phyloP scores from a whole-genome alignment of 2,113 vertebrate species.

The Paramormyrops kingsleyae region DNA sequence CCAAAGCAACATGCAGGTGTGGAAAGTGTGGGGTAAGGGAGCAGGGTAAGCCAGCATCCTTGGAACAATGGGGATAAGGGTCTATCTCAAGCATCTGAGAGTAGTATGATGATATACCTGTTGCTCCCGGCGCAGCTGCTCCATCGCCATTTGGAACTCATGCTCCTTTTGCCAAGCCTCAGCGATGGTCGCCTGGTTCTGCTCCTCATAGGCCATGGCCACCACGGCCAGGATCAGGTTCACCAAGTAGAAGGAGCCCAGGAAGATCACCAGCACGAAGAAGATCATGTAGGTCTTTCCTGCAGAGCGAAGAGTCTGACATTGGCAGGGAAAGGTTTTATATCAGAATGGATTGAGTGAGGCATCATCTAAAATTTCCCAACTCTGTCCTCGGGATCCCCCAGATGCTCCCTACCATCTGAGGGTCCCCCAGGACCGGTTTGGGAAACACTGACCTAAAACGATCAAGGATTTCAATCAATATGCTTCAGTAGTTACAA shows the following conservation, averaged over 20 bases:
- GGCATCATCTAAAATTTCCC: neutral
- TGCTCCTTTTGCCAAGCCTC: slow-evolving; percentile 91
- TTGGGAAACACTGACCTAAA: neutral
- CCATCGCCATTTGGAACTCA: slow-evolving; percentile 91
- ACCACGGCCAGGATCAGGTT: slow-evolving; percentile 97
- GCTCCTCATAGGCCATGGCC: slow-evolving; percentile 98
- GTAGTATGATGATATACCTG: slow-evolving; percentile 59
- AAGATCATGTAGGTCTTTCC: slow-evolving; percentile 99
- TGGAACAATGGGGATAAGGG: neutral
- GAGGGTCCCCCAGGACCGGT: neutral
- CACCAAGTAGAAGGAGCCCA: slow-evolving; percentile 96
- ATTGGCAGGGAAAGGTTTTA: slow-evolving; percentile 7
- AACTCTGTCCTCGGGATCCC: neutral
- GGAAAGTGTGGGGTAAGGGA: neutral
- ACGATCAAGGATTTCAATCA: neutral
- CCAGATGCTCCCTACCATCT: neutral
- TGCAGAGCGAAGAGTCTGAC: slow-evolving; percentile 84
- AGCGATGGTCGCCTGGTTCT: slow-evolving; percentile 96
- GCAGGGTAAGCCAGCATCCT: neutral
- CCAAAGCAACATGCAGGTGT: neutral
- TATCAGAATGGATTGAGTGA: neutral
- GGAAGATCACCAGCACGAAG: slow-evolving; percentile 95
- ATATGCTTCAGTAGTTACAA: neutral
- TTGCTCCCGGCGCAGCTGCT: slow-evolving; percentile 84
- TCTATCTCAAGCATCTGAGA: neutral